Base-by-base conservation (phyloP, 2,888 invertebrate genomes). In the Taenaris catops region DNA sequence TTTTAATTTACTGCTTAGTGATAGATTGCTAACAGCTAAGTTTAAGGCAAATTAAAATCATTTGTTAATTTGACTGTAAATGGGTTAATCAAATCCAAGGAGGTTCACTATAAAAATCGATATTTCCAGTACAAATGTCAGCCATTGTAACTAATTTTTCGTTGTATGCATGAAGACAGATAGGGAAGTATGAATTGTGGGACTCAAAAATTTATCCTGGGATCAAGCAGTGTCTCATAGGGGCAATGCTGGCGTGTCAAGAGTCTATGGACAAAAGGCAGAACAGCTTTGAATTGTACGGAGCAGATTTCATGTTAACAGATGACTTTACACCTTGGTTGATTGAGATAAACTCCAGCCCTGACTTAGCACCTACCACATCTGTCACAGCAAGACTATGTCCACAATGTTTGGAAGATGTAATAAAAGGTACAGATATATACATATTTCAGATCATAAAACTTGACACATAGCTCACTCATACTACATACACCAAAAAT, bases 281-380 rank as follows among this genome's bases (percentile, higher is more conserved):
- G 55, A 95, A 96, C 52, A 96, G 96, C 32, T 98, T 96, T 76
- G 97, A 97, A 73, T 75, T 98, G 9, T 98, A 96, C 55, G 98
- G 98, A 7, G 97, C 97, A 0, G 98, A 98, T 74, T 98, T 98
- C 63, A 96, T 98, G 94, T 80, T 98, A 38, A 93, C 94, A 25
- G 94, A 96, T 37, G 93, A 94, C 56, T 94, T 93, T 53, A 91
- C 92, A 14, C 96, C 97, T 0, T 97, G 97, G 96, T 88, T 98
- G 1, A 94, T 98, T 49, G 98, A 98, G 76, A 96, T 98, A 48
- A 98, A 98, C 70, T 95, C 96, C 4, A 95, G 96, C 73, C 97
- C 98, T 0, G 95, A 96, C 76, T 90, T 98, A 86, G 94, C 95
- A 6, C 91, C 94, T n/a, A 95, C 95, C 0, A 97, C 97, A 0